phyloP scores from a whole-genome alignment of 2,797 vertebrate species.

The Sebastes kiyomatsui region DNA sequence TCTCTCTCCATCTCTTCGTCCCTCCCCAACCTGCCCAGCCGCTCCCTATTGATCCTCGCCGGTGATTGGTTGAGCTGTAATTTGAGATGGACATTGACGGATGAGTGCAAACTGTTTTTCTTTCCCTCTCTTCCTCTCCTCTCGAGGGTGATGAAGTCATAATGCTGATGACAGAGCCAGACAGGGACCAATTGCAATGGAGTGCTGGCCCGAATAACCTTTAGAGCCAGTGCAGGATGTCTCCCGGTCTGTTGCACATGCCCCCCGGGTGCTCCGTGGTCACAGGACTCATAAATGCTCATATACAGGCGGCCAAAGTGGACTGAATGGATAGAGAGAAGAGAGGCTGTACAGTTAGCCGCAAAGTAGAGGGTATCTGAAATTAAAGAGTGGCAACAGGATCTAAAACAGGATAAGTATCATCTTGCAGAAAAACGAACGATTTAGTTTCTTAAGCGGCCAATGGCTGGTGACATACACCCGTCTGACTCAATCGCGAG shows the following conservation, averaged over 20 bases:
- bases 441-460: background rate
- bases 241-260: slow-evolving; percentile 50
- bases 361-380: background rate
- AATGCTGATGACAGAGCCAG: slow-evolving; percentile 75
- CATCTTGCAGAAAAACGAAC: background rate
- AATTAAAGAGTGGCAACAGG: background rate
- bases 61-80: slow-evolving; percentile 89
- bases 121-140: slow-evolving; percentile 81
- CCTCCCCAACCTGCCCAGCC: slow-evolving; percentile 79
- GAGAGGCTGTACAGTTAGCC: background rate
- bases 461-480: no score
- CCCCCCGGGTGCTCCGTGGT: slow-evolving; percentile 41
- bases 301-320: slow-evolving; percentile 22
- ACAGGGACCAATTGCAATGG: slow-evolving; percentile 78
- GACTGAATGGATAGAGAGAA: slow-evolving; percentile 11
- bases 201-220: slow-evolving; percentile 76
- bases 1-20: slow-evolving; percentile 73
- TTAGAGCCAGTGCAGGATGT: slow-evolving; percentile 76
- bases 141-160: slow-evolving; percentile 85
- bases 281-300: slow-evolving; percentile 73
- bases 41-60: slow-evolving; percentile 88
- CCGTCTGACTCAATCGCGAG: no score
- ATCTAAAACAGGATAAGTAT: background rate
- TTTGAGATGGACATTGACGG: slow-evolving; percentile 89
- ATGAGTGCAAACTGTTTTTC: slow-evolving; percentile 85